phyloP scores from a whole-genome alignment of 2,797 vertebrate species.

The Sebastes itinus region DNA sequence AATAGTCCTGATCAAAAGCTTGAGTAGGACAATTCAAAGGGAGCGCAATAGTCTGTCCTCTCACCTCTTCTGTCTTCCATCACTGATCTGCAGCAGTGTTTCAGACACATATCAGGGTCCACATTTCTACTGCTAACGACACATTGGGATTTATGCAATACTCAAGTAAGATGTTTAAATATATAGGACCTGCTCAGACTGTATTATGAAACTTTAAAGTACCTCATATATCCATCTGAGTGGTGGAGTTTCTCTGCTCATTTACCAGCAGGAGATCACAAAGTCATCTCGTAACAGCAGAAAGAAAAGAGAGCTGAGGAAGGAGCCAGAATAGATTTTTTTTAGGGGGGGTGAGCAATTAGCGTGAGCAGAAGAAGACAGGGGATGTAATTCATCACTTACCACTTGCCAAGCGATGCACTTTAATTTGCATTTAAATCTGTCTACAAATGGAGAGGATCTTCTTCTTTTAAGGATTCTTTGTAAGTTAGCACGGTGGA shows the following conservation, averaged over 20 bases:
- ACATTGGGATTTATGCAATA: not conserved
- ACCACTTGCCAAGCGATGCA: constrained; percentile 44
- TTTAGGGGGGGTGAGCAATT: not conserved
- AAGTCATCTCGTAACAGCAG: not conserved
- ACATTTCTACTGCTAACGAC: not conserved
- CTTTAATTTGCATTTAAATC: constrained; percentile 64
- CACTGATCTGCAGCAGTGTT: not conserved
- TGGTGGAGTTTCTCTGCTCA: not conserved
- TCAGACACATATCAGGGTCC: not conserved
- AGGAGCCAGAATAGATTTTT: constrained; percentile 18
- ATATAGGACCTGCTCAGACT: not conserved
- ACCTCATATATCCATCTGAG: not conserved
- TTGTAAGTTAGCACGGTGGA: constrained; percentile 7
- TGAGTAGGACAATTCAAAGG: constrained; percentile 7
- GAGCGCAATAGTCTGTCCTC: not conserved
- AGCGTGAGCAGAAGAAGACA: constrained; percentile 32
- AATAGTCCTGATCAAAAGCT: constrained; percentile 31
- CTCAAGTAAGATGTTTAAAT: not conserved
- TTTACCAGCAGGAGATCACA: not conserved
- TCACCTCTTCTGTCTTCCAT: not conserved
- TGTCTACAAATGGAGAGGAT: constrained; percentile 31
- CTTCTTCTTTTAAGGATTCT: constrained; percentile 29
- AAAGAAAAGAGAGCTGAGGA: not conserved
- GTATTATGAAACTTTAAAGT: not conserved
- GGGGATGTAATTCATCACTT: constrained; percentile 52